Evolutionary conservation across 2,797 vertebrate species (phyloP).

Genomic region (Myotis findleyi): DNA sequence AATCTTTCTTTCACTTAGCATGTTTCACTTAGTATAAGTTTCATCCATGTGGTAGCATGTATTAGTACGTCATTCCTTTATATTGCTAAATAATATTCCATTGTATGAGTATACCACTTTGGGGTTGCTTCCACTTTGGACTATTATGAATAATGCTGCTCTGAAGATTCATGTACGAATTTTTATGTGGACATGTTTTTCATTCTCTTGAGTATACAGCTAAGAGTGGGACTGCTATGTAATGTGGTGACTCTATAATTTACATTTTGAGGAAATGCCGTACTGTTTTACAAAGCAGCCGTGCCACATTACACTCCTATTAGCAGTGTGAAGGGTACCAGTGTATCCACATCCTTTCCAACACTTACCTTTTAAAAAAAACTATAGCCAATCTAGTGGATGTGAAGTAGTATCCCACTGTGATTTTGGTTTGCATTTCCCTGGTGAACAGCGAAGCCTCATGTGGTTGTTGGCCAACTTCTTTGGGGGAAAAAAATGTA

Average conservation of each 20-base stretch:
- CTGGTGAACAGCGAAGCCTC: background rate
- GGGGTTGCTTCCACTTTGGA: background rate
- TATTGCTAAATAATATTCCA: background rate
- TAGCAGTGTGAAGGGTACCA: background rate
- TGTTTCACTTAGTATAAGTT: background rate
- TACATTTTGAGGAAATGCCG: background rate
- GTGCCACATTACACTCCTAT: background rate
- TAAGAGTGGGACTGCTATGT: background rate
- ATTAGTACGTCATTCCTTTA: background rate
- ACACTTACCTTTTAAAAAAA: background rate
- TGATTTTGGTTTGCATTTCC: background rate
- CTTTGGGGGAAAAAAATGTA: background rate
- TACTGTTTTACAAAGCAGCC: background rate
- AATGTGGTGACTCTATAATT: background rate
- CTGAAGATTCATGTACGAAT: background rate
- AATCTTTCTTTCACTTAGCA: background rate
- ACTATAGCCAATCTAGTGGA: background rate
- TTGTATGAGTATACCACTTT: background rate
- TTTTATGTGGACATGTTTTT: background rate
- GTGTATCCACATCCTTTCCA: background rate
- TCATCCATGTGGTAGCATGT: background rate
- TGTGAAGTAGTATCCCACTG: background rate
- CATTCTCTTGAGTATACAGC: background rate
- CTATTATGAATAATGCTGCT: background rate
- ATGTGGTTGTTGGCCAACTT: background rate